Evolutionary conservation across 2,888 invertebrate species (phyloP).

Genomic region (Mellilla xanthometata): DNA sequence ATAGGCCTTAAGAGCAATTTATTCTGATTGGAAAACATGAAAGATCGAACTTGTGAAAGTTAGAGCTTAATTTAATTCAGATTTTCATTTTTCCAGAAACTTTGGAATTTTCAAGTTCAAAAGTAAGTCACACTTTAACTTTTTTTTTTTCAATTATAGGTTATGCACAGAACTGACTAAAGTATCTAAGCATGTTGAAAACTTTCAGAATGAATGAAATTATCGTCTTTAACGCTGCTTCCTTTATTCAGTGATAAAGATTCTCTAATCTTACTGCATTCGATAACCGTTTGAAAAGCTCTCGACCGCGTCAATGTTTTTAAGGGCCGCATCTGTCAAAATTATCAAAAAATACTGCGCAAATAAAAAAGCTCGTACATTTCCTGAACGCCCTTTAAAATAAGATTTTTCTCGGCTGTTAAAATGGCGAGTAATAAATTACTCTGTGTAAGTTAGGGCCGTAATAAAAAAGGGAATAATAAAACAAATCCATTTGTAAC

Average conservation of each 20-base stretch:
- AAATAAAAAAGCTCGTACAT: slow-evolving; percentile 17
- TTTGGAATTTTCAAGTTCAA: slow-evolving; percentile 23
- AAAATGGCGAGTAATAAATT: slow-evolving; percentile 26
- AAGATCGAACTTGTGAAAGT: slow-evolving; percentile 24
- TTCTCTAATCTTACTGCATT: too few relatives aligned
- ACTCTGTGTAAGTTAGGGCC: slow-evolving; percentile 28
- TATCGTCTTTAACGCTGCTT: too few relatives aligned
- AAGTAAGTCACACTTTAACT: neutral
- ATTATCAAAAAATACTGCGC: slow-evolving; percentile 17
- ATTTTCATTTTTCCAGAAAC: slow-evolving; percentile 22
- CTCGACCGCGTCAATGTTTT: slow-evolving; percentile 5
- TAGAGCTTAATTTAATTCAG: slow-evolving; percentile 26
- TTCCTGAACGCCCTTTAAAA: slow-evolving; percentile 23
- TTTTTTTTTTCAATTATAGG: too few relatives aligned
- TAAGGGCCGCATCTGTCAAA: slow-evolving; percentile 13
- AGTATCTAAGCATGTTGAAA: too few relatives aligned
- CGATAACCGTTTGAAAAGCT: slow-evolving; percentile 1
- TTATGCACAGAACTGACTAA: too few relatives aligned
- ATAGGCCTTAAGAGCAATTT: slow-evolving; percentile 25
- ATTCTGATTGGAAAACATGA: slow-evolving; percentile 33
- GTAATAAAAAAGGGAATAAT: slow-evolving; percentile 33
- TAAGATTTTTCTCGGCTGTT: slow-evolving; percentile 24
- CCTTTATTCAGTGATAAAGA: too few relatives aligned
- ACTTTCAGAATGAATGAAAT: too few relatives aligned
- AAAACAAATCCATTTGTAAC: slow-evolving; percentile 40